Base-by-base conservation (phyloP, 2,797 vertebrate genomes). In the Orientallactaga sibirica region DNA sequence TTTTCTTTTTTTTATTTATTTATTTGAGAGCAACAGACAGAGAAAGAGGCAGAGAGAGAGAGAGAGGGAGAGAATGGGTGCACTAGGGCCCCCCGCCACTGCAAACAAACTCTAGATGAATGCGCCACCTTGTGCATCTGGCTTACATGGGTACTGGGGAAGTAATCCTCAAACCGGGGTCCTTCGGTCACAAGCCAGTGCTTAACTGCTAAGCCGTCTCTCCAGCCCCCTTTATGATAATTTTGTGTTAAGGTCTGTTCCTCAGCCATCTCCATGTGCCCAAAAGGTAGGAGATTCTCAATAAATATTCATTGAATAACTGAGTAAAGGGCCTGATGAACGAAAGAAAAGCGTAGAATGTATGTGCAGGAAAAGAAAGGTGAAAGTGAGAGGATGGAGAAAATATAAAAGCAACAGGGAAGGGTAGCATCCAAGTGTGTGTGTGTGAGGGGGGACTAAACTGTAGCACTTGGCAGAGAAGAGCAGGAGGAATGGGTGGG, bases 231-330 rank as follows among this genome's bases (percentile, higher is more conserved):
- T 48, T 48, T 48, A 48, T 48, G 43, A 7, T 70, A 67, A 33
- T 81, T 85, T 37, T 86, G 33, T 83, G 43, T 73, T 4, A 37
- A 81, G 66, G 33, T 82, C 67, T 95, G 18, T 78, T 81, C 48
- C 7, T 5, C 43, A 67, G 5, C 55, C 66, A 37, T 73, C 16
- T 15, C 33, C 75, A 33, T 6, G n/a, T 75, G 29, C 89, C 29
- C 85, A 55, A 80, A 77, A 71, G 70, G 4, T 68, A 78, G 74
- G 14, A 62, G 48, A 2, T 37, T 95, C 66, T 82, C 27, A 88
- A 4, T 74, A 83, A 58, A 41, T 78, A 25, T 81, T 74, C 62
- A 15, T 66, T 86, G 83, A 90, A 87, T 90, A 82, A 90, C 41
- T 79, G 33, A 86, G 2, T 64, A 37, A 37, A 29, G 52, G 18